Conservation (phyloP, 2,888 invertebrate species). For the Sinelater perroti region DNA sequence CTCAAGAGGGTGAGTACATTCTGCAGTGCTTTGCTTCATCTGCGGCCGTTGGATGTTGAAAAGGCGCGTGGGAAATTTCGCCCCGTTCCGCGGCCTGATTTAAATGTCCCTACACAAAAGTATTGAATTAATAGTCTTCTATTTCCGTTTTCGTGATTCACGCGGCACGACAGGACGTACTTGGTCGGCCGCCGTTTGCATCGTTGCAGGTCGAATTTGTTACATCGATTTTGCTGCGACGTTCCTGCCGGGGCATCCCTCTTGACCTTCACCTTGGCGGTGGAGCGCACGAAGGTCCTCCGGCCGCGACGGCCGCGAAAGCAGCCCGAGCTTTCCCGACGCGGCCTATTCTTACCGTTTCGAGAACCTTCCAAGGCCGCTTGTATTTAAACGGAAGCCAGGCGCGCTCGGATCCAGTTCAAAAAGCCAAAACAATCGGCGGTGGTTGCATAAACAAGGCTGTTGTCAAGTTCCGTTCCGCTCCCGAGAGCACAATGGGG, state of each 20-base stretch:
- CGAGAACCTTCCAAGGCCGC: constrained; percentile 17
- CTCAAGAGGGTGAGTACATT: constrained; percentile 8
- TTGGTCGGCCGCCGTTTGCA: constrained; percentile 1
- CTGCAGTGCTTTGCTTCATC: too few species aligned
- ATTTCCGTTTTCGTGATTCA: constrained; percentile 30
- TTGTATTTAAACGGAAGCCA: constrained; percentile 24
- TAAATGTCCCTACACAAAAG: constrained; percentile 22
- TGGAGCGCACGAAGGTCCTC: too few species aligned
- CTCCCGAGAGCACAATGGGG: too few species aligned
- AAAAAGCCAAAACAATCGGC: constrained; percentile 23
- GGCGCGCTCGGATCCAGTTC: constrained; percentile 17
- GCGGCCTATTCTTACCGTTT: neutral
- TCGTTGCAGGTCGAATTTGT: neutral
- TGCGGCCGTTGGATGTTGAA: too few species aligned
- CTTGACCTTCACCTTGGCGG: too few species aligned
- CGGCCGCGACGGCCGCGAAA: too few species aligned
- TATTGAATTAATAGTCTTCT: constrained; percentile 33
- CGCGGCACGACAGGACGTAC: constrained; percentile 11
- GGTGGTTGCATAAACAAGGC: too few species aligned
- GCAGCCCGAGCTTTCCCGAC: constrained; percentile 1
- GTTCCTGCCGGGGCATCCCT: too few species aligned
- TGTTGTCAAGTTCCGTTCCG: constrained; percentile 21
- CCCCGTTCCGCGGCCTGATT: neutral
- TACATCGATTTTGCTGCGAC: too few species aligned
- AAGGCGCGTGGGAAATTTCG: too few species aligned